These are phyloP conservation scores for Ceriagrion tenellum DNA, from an alignment of 2,888 invertebrate species.

Conservation along the genomic window DNA sequence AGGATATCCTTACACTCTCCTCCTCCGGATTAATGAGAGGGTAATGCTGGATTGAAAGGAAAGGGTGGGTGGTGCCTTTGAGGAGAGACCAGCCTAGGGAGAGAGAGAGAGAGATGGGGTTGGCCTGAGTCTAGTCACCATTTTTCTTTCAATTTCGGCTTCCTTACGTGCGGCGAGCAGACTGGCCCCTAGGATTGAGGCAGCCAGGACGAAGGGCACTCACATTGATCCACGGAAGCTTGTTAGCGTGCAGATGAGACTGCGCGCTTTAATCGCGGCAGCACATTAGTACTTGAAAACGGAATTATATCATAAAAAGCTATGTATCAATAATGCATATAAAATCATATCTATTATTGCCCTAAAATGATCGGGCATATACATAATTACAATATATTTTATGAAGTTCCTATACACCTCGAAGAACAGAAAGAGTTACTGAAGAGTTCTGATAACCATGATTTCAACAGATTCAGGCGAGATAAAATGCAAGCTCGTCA, in stretches of 20 bases:
- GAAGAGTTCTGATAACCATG: no score
- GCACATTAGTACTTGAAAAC: no score
- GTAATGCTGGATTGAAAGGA: not conserved
- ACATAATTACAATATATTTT: no score
- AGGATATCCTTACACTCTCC: not conserved
- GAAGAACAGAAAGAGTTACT: no score
- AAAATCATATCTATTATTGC: no score
- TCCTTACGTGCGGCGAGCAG: not conserved
- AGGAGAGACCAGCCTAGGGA: no score
- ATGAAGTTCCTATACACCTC: no score
- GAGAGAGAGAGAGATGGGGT: not conserved
- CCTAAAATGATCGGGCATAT: no score
- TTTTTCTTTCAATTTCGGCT: not conserved
- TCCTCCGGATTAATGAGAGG: slow-evolving; percentile 17
- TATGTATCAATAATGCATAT: no score
- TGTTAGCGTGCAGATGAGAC: not conserved
- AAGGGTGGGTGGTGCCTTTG: not conserved
- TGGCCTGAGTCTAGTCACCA: not conserved
- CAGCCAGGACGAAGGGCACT: not conserved
- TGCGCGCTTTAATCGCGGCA: not conserved
- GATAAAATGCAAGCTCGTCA: no score
- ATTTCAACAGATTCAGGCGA: no score
- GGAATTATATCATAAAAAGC: no score
- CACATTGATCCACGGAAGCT: not conserved
- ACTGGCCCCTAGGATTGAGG: not conserved